phyloP scores from a whole-genome alignment of 1,140 invertebrate genomes.

The Ips typographus region DNA sequence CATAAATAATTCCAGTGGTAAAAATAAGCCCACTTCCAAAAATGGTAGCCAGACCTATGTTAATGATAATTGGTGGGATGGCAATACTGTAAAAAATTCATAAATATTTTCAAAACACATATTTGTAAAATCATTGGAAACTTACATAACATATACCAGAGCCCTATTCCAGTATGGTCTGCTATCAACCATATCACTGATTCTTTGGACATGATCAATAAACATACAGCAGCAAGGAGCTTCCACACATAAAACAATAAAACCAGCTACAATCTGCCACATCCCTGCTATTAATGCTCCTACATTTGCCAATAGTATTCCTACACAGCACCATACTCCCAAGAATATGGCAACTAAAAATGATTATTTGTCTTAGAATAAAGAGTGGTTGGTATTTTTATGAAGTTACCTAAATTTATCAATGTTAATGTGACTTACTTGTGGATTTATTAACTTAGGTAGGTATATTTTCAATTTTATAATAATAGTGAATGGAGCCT shows the following conservation, averaged over 20 bases:
- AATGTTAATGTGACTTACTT: no score
- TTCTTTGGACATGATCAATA: conserved; percentile 85
- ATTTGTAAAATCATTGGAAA: conserved; percentile 39
- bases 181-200: conserved; percentile 78
- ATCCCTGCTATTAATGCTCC: conserved; percentile 78
- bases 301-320: conserved; percentile 65
- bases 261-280: conserved; percentile 86
- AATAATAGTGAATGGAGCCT: no score
- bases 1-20: conserved; percentile 85
- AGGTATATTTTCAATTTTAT: no score
- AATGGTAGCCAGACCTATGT: conserved; percentile 72
- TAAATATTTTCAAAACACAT: conserved; percentile 3
- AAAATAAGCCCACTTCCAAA: conserved; percentile 89
- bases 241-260: conserved; percentile 83
- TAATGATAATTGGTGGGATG: conserved; percentile 76
- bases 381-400: neutral
- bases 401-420: no score
- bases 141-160: conserved; percentile 82
- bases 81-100: conserved; percentile 63
- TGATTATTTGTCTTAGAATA: conserved; percentile 1
- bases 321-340: conserved; percentile 76
- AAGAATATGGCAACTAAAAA: conserved; percentile 82
- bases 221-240: conserved; percentile 94
- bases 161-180: conserved; percentile 90
- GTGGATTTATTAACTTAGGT: no score